phyloP scores from a whole-genome alignment of 2,797 vertebrate genomes.

The Eulemur albifrons region DNA sequence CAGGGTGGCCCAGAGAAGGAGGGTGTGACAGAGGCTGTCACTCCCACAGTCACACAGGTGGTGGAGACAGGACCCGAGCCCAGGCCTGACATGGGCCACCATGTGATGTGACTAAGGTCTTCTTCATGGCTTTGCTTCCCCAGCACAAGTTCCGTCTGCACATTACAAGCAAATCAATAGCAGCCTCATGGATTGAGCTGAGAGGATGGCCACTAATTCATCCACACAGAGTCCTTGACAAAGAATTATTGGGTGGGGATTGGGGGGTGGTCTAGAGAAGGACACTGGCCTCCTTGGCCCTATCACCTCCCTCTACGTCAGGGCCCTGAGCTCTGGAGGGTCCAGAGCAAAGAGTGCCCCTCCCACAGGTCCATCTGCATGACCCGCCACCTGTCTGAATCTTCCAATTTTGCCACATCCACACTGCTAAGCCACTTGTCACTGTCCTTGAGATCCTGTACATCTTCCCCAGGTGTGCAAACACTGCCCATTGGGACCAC shows the following conservation, averaged over 20 bases:
- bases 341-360: neutral
- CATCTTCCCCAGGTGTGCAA: neutral
- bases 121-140: neutral
- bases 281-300: fast-evolving
- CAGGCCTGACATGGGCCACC: neutral
- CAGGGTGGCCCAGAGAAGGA: no score
- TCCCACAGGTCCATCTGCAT: neutral
- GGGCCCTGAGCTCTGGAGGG: neutral
- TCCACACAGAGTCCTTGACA: neutral
- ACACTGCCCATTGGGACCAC: no score
- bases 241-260: neutral
- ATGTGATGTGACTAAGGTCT: neutral
- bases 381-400: neutral
- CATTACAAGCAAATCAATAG: neutral
- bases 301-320: neutral
- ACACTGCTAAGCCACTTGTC: neutral
- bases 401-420: neutral
- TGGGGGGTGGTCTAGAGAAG: neutral
- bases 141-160: neutral
- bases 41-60: neutral
- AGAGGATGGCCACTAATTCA: neutral
- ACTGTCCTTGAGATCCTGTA: neutral
- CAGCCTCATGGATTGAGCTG: neutral
- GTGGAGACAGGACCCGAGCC: neutral
- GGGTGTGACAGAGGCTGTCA: neutral